Evolutionary conservation across 2,113 vertebrate species (phyloP).

Genomic region (Pelvicachromis taeniatus): DNA sequence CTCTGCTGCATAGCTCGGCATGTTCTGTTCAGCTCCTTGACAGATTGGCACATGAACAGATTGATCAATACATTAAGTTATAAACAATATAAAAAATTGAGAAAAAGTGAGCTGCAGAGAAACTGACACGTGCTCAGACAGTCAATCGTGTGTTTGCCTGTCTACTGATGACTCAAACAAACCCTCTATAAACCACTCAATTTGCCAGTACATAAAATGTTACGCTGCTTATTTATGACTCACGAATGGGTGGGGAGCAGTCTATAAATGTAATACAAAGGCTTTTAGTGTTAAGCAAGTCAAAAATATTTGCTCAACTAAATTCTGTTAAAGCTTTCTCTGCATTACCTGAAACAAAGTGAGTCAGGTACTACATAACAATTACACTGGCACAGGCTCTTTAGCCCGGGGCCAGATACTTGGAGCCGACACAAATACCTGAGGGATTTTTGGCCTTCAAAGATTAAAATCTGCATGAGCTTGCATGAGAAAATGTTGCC

Average conservation of each 20-base stretch:
- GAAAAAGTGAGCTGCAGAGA: background rate
- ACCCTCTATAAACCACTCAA: background rate
- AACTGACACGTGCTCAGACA: background rate
- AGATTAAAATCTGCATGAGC: conserved; percentile 27
- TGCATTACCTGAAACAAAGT: background rate
- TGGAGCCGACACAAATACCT: conserved; percentile 25
- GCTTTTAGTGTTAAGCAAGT: background rate
- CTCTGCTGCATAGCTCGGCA: conserved; percentile 97
- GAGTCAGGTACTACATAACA: background rate
- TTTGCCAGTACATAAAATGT: background rate
- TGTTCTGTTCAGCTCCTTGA: conserved; percentile 91
- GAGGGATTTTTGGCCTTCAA: conserved; percentile 12
- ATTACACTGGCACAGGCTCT: background rate
- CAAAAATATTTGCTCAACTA: background rate
- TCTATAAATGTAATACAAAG: background rate
- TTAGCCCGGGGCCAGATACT: background rate
- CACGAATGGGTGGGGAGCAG: background rate
- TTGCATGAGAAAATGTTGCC: background rate
- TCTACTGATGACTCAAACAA: background rate
- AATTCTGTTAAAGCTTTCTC: background rate
- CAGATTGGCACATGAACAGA: background rate
- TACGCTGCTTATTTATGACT: background rate
- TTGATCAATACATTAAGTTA: background rate
- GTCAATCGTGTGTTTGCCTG: background rate
- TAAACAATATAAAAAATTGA: background rate